Base-by-base conservation (phyloP, 2,888 invertebrate genomes). In the Pachydiplax longipennis region DNA sequence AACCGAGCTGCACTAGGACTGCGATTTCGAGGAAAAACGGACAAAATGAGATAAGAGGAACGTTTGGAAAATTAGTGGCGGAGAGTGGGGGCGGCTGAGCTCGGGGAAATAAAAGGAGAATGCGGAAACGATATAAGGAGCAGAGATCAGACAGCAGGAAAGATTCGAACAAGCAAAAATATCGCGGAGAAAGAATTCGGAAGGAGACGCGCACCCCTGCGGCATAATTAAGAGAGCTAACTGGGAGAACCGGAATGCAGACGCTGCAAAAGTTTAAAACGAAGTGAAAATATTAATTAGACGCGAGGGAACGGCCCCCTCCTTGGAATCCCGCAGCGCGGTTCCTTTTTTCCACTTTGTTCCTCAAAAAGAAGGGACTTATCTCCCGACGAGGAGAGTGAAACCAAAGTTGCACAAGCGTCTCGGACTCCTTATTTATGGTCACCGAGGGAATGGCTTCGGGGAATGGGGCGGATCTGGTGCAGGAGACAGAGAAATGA, bases 211-310 rank as follows among this genome's bases (percentile, higher is more conserved):
- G 65, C 40, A 22, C 83, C 83, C 87, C 87, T 40, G 61, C 37
- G 87, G 87, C 61, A 61, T 87, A 87, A 87, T 87, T 87, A 53
- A 87, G 87, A 87, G 87, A 87, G 37, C 87, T 37, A 37, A 87
- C 58, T 83, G 83, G 40, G 83, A 53, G 40, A 83, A n/a, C 35
- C 18, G 83, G 61, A 87, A 87, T 87, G 87, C 87, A 40, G 61
- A 87, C 87, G 61, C 58, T 61, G 87, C 87, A 61, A 87, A 87
- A 87, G 87, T 87, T 87, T 87, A 87, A 87, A 87, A 87, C 58
- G 87, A 87, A 87, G 87, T 61, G 37, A 87, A 87, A 37, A 61
- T 87, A 87, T 87, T 87, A 87, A 87, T 87, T 87, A 87, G 87
- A 87, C 87, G n/a, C 87, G 61, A 87, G 87, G 61, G 87, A 87